Percentiles rank a stretch among this genome's conserved stretches.
These are phyloP conservation scores for Leptestheria dahalacensis DNA, from an alignment of 1,140 invertebrate genomes.

Conservation along the genomic window DNA sequence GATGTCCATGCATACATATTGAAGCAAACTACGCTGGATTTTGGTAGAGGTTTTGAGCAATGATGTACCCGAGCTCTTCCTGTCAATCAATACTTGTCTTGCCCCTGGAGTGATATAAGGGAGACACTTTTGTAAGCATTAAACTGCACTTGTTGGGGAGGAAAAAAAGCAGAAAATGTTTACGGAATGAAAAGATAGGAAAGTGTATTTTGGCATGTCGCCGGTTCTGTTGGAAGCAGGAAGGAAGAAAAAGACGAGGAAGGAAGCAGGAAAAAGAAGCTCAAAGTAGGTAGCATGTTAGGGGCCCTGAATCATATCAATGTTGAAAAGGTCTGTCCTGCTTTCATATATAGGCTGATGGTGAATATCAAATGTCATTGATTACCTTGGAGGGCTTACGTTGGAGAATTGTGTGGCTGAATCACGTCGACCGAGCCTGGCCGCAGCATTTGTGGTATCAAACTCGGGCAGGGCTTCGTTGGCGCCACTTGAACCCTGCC, in stretches of 20 bases:
- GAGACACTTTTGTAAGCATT: neutral
- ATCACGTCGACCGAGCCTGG: conserved; percentile 48
- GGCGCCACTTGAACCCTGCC: conserved; percentile 83
- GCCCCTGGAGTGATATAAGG: neutral
- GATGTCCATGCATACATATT: too few species aligned
- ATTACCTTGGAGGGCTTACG: conserved; percentile 58
- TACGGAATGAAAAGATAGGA: too few species aligned
- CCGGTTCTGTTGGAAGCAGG: too few species aligned
- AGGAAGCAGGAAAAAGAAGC: too few species aligned
- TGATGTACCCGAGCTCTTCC: too few species aligned
- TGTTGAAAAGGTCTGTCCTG: neutral
- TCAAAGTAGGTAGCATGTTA: too few species aligned
- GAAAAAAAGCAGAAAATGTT: too few species aligned
- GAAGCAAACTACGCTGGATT: too few species aligned
- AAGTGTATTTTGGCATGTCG: too few species aligned
- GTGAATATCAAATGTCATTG: neutral
- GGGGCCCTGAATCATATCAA: neutral
- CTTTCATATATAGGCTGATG: neutral
- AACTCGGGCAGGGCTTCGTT: conserved; percentile 55
- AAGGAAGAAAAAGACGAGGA: too few species aligned
- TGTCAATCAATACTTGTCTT: neutral
- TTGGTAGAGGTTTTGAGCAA: too few species aligned
- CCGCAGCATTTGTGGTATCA: conserved; percentile 12
- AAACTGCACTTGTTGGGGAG: neutral
- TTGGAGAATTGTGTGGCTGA: conserved; percentile 74